Conservation (phyloP, 2,113 vertebrate species). For the Polypterus bichir region DNA sequence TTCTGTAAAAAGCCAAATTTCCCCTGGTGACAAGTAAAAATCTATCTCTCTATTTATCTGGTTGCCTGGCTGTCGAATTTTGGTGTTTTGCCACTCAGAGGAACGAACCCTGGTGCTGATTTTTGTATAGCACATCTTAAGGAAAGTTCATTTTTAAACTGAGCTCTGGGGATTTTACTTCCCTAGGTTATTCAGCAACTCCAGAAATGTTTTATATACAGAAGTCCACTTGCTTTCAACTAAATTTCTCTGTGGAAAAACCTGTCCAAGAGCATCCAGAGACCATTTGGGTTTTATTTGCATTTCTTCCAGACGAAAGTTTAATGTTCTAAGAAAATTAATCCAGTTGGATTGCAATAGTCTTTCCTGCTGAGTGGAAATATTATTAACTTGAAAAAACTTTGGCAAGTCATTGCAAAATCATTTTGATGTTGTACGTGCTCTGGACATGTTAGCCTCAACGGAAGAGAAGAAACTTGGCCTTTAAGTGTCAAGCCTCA, state of each 20-base stretch:
- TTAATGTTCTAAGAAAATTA: not conserved
- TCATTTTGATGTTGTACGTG: no score
- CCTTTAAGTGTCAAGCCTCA: no score
- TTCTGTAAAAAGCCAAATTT: no score
- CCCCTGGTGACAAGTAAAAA: no score
- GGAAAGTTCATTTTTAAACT: not conserved
- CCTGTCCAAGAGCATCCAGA: conserved; percentile 1
- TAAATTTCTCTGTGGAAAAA: not conserved
- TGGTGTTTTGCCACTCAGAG: no score
- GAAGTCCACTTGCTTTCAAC: not conserved
- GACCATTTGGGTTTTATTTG: conserved; percentile 4
- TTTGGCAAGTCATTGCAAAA: not conserved
- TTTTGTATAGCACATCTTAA: no score
- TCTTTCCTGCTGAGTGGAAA: conserved; percentile 4
- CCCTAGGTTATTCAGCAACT: not conserved
- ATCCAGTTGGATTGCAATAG: conserved; percentile 2
- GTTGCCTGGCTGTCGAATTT: no score
- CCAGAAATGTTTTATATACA: not conserved
- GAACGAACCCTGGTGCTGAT: no score
- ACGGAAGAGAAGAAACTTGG: no score
- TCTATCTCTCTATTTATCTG: no score
- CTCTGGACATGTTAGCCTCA: no score
- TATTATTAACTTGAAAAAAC: not conserved
- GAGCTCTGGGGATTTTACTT: not conserved
- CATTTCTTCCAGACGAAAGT: conserved; percentile 2